phyloP scores from a whole-genome alignment of 1,140 invertebrate species.

The Neoseiulus cucumeris region DNA sequence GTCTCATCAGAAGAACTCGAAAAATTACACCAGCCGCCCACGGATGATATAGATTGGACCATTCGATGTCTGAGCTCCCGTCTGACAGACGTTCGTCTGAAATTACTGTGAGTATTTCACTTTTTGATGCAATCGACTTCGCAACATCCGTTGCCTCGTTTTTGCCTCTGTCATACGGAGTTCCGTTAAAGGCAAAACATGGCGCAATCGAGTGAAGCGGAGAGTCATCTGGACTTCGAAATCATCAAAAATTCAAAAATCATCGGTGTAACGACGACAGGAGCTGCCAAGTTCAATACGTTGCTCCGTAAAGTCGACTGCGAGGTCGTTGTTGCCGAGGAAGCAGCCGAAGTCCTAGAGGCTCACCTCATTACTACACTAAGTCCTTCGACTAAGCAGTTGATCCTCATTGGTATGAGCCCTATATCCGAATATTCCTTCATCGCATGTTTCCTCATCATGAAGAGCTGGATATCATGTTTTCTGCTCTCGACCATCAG shows the following conservation, averaged over 20 bases:
- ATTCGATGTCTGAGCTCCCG: too few species aligned
- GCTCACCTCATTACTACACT: constrained; percentile 48
- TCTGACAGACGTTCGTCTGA: too few species aligned
- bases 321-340: constrained; percentile 50
- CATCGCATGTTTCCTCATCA: too few species aligned
- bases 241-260: constrained; percentile 24
- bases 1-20: too few species aligned
- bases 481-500: constrained; percentile 23
- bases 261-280: constrained; percentile 57
- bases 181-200: not conserved
- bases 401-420: constrained; percentile 49
- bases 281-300: constrained; percentile 42
- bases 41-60: too few species aligned
- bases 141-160: too few species aligned
- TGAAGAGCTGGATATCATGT: too few species aligned
- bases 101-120: too few species aligned
- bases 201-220: not conserved
- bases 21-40: too few species aligned
- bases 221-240: constrained; percentile 11
- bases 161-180: too few species aligned
- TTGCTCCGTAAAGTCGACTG: constrained; percentile 39
- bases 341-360: constrained; percentile 65
- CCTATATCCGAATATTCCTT: too few species aligned
- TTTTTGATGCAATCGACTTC: too few species aligned
- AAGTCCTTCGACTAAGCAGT: constrained; percentile 45